phyloP scores from a whole-genome alignment of 53 echinoderm and acorn worm genomes.

The Echinarachnius parma region DNA sequence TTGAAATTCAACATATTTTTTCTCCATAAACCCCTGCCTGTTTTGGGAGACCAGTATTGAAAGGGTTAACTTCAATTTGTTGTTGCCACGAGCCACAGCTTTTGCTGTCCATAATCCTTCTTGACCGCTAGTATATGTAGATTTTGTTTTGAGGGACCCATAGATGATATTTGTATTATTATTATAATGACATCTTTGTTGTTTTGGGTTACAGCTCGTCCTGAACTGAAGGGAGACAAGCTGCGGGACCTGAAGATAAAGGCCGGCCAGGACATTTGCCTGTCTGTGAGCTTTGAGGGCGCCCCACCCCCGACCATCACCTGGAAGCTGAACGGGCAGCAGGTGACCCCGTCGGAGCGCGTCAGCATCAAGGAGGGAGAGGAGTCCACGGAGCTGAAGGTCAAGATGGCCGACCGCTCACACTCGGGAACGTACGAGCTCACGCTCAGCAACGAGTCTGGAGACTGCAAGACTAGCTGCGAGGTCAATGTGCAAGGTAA shows the following conservation, averaged over 20 bases:
- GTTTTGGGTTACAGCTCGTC: slow-evolving; percentile 59
- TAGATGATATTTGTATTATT: too few relatives aligned
- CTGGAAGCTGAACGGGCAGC: slow-evolving; percentile 78
- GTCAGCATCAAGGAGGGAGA: slow-evolving; percentile 65
- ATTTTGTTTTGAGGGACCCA: too few relatives aligned
- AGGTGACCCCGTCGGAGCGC: slow-evolving; percentile 54
- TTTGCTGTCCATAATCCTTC: too few relatives aligned
- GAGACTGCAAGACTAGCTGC: slow-evolving; percentile 76
- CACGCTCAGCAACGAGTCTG: slow-evolving; percentile 78
- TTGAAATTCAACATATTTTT: too few relatives aligned
- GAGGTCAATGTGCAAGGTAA: slow-evolving; percentile 76
- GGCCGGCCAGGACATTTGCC: slow-evolving; percentile 73
- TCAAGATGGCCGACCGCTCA: slow-evolving; percentile 59
- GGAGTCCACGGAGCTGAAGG: slow-evolving; percentile 49
- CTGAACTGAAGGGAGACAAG: slow-evolving; percentile 63
- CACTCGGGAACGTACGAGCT: slow-evolving; percentile 88
- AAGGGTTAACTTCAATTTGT: too few relatives aligned
- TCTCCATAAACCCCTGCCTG: too few relatives aligned
- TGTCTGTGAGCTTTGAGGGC: slow-evolving; percentile 71
- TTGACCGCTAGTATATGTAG: too few relatives aligned
- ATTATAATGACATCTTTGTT: not conserved
- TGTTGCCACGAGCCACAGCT: too few relatives aligned
- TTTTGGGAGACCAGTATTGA: too few relatives aligned
- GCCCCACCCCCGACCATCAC: slow-evolving; percentile 78
- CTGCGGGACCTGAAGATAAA: slow-evolving; percentile 80